Evolutionary conservation across 2,797 vertebrate species (phyloP), one percentile per base, ranked within the genome.

Genomic region (Pogoniulus pusillus): DNA sequence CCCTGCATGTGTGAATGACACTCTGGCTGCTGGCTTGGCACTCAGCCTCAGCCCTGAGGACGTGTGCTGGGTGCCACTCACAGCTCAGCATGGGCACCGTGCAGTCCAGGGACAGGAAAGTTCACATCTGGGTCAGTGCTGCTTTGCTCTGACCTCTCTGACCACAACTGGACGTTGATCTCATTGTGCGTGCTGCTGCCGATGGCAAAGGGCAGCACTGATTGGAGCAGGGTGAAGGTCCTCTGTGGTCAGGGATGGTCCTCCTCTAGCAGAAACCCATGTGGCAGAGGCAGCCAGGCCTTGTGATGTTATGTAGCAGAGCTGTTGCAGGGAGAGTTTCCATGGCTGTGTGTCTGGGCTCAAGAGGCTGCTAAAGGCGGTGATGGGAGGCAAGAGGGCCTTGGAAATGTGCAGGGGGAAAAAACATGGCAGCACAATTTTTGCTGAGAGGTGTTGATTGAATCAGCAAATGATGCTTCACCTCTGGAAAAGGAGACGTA

Each of bases 1-100:
- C 83, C 45, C 65, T 79, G 90, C 90, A 93, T 89, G 95, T 96
- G 94, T 0, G 88, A 96, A 95, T 64, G 90, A 93, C 90, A 22
- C 88, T 90, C 72, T 80, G 88, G 86, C 32, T 93, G 90, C 90
- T 60, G 93, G 49, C 57, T 35, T 95, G 95, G 94, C 91, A 3
- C 86, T 60, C 88, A 90, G 94, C 91, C 95, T 63, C 87, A 81
- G 91, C 83, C 85, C 93, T 74, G 85, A 72, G 16, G 30, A 16
- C 93, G 24, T 1, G 54, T 68, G 60, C 83, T 41, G 32, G 12
- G 68, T 81, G 90, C 83, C 54, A 23, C 64, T 76, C 1, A 0
- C 37, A 5, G 86, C 83, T 86, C 26, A 43, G 1, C 39, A 4
- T 1, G 9, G 73, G 53, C 26, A 18, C 69, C 1, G 0, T 58